Conservation (phyloP, 2,113 vertebrate genomes). For the Phocoena sinus region DNA sequence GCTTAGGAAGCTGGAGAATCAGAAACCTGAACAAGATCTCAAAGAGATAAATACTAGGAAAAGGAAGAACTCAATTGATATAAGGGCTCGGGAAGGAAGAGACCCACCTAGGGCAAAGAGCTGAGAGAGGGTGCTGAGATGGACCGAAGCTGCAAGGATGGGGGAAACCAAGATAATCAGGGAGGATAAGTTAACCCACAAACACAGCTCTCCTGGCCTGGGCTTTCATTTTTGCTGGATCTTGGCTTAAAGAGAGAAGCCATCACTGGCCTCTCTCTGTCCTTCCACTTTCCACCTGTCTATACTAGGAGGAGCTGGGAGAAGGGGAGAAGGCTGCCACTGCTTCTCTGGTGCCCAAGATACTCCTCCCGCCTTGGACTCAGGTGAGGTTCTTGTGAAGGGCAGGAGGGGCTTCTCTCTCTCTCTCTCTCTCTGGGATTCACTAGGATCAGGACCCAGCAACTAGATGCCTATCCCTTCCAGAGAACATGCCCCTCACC, state of each 20-base stretch:
- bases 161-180: too few species aligned
- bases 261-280: not conserved
- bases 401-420: not conserved
- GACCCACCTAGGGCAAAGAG: not conserved
- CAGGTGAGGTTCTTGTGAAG: not conserved
- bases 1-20: not conserved
- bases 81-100: not conserved
- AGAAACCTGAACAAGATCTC: not conserved
- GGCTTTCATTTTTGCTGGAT: not conserved
- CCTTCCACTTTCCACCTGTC: not conserved
- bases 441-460: not conserved
- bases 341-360: not conserved
- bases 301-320: not conserved
- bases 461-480: not conserved
- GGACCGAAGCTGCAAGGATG: not conserved
- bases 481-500: not conserved
- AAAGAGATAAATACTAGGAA: not conserved
- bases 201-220: not conserved
- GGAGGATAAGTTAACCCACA: not conserved
- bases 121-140: not conserved
- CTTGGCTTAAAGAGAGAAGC: not conserved
- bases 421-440: not conserved
- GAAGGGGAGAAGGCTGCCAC: accelerated
- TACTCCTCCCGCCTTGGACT: not conserved
- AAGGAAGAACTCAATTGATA: not conserved